These are phyloP conservation scores for Acromyrmex echinatior DNA, from an alignment of 1,140 invertebrate genomes.

Conservation along the genomic window DNA sequence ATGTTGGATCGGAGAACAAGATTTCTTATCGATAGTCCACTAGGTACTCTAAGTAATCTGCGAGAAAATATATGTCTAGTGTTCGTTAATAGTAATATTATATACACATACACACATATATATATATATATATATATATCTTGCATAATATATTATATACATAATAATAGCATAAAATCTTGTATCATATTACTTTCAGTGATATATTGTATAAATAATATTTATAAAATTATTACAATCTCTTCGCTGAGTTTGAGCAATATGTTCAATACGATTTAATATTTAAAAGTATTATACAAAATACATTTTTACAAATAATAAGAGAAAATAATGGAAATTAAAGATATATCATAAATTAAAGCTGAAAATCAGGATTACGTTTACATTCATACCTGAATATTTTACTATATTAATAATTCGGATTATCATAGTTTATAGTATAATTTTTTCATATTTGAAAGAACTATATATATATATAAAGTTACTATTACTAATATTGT, in stretches of 20 bases:
- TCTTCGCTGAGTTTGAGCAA: neutral
- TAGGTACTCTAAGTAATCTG: neutral
- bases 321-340: neutral
- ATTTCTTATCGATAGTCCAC: constrained; percentile 28
- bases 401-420: no score
- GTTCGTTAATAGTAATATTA: no score
- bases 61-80: neutral
- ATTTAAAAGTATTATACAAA: neutral
- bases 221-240: neutral
- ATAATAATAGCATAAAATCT: no score
- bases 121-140: no score
- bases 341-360: neutral
- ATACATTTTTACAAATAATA: neutral
- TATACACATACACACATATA: no score
- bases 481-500: no score
- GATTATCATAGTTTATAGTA: no score
- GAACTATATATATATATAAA: no score
- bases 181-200: no score
- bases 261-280: neutral
- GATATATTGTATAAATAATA: no score
- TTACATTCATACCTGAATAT: neutral
- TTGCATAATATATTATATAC: no score
- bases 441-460: no score
- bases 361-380: neutral
- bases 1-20: constrained; percentile 40